Base-by-base conservation (phyloP, 2,888 invertebrate genomes). In the Charanyca ferruginea region DNA sequence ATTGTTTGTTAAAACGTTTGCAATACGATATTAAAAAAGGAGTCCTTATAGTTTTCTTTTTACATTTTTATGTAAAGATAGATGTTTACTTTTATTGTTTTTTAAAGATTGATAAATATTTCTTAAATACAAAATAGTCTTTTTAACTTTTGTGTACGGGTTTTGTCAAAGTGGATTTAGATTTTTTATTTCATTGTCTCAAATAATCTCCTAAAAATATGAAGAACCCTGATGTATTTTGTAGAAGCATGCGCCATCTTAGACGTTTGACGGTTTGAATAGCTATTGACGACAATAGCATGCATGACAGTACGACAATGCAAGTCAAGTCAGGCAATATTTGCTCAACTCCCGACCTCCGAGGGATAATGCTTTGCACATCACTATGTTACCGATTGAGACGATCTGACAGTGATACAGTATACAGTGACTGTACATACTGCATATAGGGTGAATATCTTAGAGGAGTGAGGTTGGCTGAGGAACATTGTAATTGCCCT, bases 321-420 rank as follows among this genome's bases (percentile, higher is more conserved):
- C 70, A 62, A 61, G 64, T 47, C 64, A 75, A 66, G 79, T 65
- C 74, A 23, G 80, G 69, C 76, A 83, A 85, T 86, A 83, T 85
- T 85, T 83, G 83, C 74, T 72, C 54, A 70, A 70, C 71, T 80
- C 74, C 71, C 71, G 68, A 76, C 69, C 51, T 66, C 62, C 66
- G 77, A 68, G 68, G 48, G 80, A 79, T 82, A 80, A 85, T 76
- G 80, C 84, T 76, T 69, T 73, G 74, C 69, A 68, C 75, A 78
- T 74, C 66, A 61, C 62, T 75, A 22, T 67, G 60, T 70, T 70
- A 66, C 65, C 69, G 73, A 47, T 45, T 35, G 51, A 61, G 51
- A 53, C 68, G 22, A 44, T 35, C 53, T 44, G 23, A 44, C 55
- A n/a, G n/a, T n/a, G n/a, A n/a, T n/a, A n/a, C n/a, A n/a, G n/a